Base-by-base conservation (phyloP, 2,888 invertebrate genomes). In the Rotaria magnacalcarata region DNA sequence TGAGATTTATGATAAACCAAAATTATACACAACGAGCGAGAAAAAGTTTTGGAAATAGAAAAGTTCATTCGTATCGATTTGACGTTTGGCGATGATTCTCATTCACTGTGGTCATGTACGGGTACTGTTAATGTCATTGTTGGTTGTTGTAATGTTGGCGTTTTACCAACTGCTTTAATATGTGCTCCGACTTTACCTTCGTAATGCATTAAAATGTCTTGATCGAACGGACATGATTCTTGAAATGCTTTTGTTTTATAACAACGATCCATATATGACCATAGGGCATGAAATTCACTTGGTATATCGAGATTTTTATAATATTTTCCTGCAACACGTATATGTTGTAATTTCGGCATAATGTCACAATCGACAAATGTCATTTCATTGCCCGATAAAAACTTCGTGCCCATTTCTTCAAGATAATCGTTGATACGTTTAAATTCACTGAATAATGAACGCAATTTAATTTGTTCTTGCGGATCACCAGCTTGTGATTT, bases 281-380 rank as follows among this genome's bases (percentile, higher is more conserved):
- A 99, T 89, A 99, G 93, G 89, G 94, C 93, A 87, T 93, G 93
- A 91, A 96, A 93, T 89, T 94, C 94, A 75, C 90, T 90, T 1
- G 93, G 93, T 88, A 94, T 93, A 88, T 93, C 93, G 90, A 93
- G 93, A 88, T 92, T 92, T 88, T 88, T 88, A 88, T 89, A 91
- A 60, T 89, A 89, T 90, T 89, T 89, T 90, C 97, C 98, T 88
- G 98, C 97, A 88, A 99, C 96, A 91, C 97, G 94, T 92, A 99
- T 97, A 92, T 99, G 99, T 92, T 99, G 99, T 87, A 99, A 93
- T 88, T 97, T 94, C 86, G 97, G 98, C 96, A 99, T 96, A 89
- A 99, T 93, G 92, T 98, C 97, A 92, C 99, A 99, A 92, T 99
- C 99, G 92, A 98, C 97, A 92, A 98, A 97, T 90, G 97, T 97